phyloP scores from a whole-genome alignment of 2,888 invertebrate species.

The Alloplasta piceator region DNA sequence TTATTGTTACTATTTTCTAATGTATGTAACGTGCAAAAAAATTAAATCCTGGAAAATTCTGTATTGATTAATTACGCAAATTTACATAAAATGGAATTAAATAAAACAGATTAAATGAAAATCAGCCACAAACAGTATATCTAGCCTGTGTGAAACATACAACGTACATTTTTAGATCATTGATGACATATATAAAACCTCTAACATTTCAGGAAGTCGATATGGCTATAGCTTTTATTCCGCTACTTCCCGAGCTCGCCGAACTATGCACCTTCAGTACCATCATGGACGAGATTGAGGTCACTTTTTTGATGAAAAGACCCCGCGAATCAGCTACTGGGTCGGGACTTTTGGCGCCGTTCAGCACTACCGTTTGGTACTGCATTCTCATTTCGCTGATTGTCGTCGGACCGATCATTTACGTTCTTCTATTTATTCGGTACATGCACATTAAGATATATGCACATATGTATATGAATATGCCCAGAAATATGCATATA shows the following conservation, averaged over 20 bases:
- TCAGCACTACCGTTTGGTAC: slow-evolving; percentile 89
- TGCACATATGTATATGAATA: too few species aligned
- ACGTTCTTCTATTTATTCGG: slow-evolving; percentile 87
- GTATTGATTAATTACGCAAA: too few species aligned
- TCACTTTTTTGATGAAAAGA: slow-evolving; percentile 92
- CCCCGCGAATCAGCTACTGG: slow-evolving; percentile 93
- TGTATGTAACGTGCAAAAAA: too few species aligned
- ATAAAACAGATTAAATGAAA: too few species aligned
- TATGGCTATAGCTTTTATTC: slow-evolving; percentile 91
- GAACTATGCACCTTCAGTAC: slow-evolving; percentile 85
- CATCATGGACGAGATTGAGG: slow-evolving; percentile 89
- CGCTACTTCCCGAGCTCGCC: slow-evolving; percentile 86
- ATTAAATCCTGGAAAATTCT: too few species aligned
- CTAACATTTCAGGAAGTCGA: slow-evolving; percentile 87
- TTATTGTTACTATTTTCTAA: too few species aligned
- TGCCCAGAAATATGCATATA: too few species aligned
- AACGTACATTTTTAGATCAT: too few species aligned
- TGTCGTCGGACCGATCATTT: slow-evolving; percentile 91
- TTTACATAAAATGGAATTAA: too few species aligned
- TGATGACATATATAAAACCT: too few species aligned
- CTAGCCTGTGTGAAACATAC: too few species aligned
- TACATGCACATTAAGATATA: slow-evolving; percentile 71
- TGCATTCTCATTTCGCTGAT: slow-evolving; percentile 89
- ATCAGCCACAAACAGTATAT: too few species aligned
- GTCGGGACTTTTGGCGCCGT: slow-evolving; percentile 92